A percentile compares a stretch with the other conserved stretches of the same genome.
Evolutionary conservation across 2,797 vertebrate species (phyloP).

Genomic region (Gymnoscopelus braueri): DNA sequence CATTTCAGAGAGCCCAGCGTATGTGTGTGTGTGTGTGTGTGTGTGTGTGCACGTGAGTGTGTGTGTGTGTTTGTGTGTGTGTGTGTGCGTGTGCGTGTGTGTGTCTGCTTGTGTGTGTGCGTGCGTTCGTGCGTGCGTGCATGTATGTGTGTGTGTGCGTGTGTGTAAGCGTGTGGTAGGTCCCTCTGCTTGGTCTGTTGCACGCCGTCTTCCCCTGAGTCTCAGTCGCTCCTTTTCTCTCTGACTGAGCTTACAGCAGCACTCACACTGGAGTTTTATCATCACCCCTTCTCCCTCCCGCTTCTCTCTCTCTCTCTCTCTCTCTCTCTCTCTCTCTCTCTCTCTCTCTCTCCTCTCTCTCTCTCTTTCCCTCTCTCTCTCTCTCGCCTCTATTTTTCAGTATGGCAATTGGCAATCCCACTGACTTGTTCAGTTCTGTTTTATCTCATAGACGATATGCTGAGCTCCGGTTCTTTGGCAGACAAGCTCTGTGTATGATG

Average conservation of each 20-base stretch:
- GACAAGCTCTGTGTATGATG: conserved; percentile 48
- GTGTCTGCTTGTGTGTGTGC: conserved; percentile 20
- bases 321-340: conserved; percentile 36
- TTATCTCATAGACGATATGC: conserved; percentile 85
- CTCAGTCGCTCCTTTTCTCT: conserved; percentile 65
- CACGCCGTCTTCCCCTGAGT: conserved; percentile 53
- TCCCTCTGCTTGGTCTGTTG: conserved; percentile 48
- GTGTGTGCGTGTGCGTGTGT: too few species aligned
- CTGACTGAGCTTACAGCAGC: conserved; percentile 78
- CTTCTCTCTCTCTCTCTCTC: conserved; percentile 31
- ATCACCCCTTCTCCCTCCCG: conserved; percentile 71
- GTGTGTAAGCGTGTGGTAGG: conserved; percentile 55
- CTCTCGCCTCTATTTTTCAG: conserved; percentile 62
- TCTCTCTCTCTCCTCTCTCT: conserved; percentile 28
- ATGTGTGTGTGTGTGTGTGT: conserved; percentile 17
- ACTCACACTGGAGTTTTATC: conserved; percentile 79
- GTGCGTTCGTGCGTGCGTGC: conserved; percentile 34
- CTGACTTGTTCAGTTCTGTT: conserved; percentile 75
- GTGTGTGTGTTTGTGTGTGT: too few species aligned
- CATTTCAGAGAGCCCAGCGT: conserved; percentile 39
- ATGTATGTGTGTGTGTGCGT: conserved; percentile 32
- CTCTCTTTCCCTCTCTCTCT: conserved; percentile 31
- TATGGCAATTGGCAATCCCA: conserved; percentile 70
- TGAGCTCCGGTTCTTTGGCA: conserved; percentile 75
- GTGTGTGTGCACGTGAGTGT: too few species aligned